Percentiles rank a stretch among this genome's conserved stretches.
Conservation (phyloP, 2,888 invertebrate species). For the Tipula lateralis region DNA sequence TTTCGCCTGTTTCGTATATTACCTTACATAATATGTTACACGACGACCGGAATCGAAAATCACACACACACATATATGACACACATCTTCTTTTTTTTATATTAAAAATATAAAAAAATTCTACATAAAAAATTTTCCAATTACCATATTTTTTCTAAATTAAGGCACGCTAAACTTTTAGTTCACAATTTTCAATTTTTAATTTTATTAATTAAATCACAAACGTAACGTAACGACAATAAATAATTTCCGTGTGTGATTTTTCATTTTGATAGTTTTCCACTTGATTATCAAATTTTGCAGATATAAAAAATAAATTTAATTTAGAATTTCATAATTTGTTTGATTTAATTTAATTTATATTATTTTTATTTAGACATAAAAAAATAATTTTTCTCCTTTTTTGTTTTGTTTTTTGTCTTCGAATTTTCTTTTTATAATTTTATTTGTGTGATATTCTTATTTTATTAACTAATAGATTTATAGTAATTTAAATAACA, state of each 20-base stretch:
- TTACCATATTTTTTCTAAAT: constrained; percentile 7
- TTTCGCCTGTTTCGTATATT: not conserved
- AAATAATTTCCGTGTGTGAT: not conserved
- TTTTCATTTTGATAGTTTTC: not conserved
- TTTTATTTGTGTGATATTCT: not conserved
- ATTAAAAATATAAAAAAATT: not conserved
- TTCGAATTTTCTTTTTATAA: not conserved
- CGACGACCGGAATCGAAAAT: not conserved
- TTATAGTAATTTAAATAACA: not conserved
- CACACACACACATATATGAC: not conserved
- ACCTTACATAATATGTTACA: not conserved
- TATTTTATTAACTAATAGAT: not conserved
- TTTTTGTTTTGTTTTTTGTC: not conserved
- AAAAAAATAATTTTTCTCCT: not conserved
- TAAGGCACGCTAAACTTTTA: constrained; percentile 1
- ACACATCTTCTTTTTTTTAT: not conserved
- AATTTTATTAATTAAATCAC: not conserved
- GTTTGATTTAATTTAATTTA: not conserved
- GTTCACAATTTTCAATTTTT: not conserved
- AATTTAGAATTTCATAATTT: not conserved
- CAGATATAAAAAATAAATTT: not conserved
- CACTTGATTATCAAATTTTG: not conserved
- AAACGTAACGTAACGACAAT: not conserved
- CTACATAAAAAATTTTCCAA: not conserved
- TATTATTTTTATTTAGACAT: not conserved